Conservation (phyloP, 2,113 vertebrate species). For the Xenopus borealis region DNA sequence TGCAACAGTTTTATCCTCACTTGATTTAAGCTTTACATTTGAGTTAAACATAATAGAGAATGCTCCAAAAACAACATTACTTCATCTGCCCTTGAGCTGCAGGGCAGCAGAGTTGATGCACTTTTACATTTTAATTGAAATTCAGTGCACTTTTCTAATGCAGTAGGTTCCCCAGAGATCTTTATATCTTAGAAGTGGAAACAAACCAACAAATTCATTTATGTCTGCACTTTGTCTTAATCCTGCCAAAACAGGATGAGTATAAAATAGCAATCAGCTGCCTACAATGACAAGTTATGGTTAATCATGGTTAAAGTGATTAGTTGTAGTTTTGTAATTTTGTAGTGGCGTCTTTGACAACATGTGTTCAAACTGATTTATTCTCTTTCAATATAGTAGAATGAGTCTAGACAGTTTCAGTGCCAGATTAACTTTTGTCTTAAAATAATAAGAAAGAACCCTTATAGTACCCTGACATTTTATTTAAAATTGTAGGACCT, state of each 20-base stretch:
- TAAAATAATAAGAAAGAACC: slow-evolving; percentile 38
- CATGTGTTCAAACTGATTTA: slow-evolving; percentile 64
- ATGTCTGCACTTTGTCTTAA: slow-evolving; percentile 55
- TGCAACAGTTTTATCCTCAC: slow-evolving; percentile 48
- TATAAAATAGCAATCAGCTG: slow-evolving; percentile 67
- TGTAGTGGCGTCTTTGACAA: slow-evolving; percentile 70
- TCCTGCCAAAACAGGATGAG: slow-evolving; percentile 62
- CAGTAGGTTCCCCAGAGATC: slow-evolving; percentile 53
- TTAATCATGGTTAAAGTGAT: slow-evolving; percentile 61
- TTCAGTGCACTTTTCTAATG: slow-evolving; percentile 51
- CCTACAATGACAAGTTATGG: slow-evolving; percentile 58
- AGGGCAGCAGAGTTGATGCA: slow-evolving; percentile 52
- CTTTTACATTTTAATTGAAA: slow-evolving; percentile 53
- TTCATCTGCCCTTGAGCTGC: slow-evolving; percentile 51
- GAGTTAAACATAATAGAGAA: slow-evolving; percentile 51
- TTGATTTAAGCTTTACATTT: slow-evolving; percentile 53
- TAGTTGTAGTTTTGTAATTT: slow-evolving; percentile 58
- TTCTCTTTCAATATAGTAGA: slow-evolving; percentile 3
- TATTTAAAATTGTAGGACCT: slow-evolving; percentile 69
- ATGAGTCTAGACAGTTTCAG: slow-evolving; percentile 37
- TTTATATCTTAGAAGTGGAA: slow-evolving; percentile 52
- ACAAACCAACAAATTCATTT: slow-evolving; percentile 56
- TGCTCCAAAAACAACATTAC: slow-evolving; percentile 61
- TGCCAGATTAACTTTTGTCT: slow-evolving; percentile 32
- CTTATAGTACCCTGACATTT: slow-evolving; percentile 11